Conservation (phyloP, 2,113 vertebrate genomes). For the Oceanites oceanicus region DNA sequence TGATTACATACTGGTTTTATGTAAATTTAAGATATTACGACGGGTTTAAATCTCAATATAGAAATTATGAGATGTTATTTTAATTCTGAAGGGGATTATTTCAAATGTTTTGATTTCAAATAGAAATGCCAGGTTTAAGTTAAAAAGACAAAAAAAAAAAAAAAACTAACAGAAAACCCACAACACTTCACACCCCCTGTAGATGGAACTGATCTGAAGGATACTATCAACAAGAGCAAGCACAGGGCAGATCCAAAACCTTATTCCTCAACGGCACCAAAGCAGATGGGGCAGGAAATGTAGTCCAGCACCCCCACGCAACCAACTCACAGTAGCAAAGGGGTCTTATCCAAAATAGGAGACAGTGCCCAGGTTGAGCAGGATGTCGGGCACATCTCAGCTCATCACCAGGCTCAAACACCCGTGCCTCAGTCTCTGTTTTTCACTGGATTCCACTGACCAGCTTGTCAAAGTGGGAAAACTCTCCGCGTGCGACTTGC, state of each 20-base stretch:
- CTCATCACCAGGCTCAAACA: not conserved
- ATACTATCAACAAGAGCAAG: not conserved
- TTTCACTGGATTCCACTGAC: not conserved
- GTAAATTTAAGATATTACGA: not conserved
- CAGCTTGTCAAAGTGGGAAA: not conserved
- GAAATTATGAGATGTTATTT: not conserved
- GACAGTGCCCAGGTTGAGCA: not conserved
- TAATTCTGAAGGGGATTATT: not conserved
- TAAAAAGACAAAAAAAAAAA: not conserved
- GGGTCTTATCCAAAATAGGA: not conserved
- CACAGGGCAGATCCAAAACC: not conserved
- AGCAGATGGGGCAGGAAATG: not conserved
- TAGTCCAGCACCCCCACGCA: not conserved
- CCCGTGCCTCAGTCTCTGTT: not conserved
- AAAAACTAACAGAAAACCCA: not conserved
- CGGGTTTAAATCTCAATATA: not conserved
- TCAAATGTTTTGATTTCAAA: not conserved
- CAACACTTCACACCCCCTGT: not conserved
- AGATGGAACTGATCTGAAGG: not conserved
- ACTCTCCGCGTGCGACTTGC: not conserved
- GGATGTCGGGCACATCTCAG: not conserved
- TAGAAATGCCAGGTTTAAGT: not conserved
- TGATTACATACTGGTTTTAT: not conserved
- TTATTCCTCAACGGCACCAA: not conserved
- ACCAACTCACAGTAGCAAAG: not conserved